Base-by-base conservation (phyloP, 2,888 invertebrate genomes). In the Rhaphigaster nebulosa region DNA sequence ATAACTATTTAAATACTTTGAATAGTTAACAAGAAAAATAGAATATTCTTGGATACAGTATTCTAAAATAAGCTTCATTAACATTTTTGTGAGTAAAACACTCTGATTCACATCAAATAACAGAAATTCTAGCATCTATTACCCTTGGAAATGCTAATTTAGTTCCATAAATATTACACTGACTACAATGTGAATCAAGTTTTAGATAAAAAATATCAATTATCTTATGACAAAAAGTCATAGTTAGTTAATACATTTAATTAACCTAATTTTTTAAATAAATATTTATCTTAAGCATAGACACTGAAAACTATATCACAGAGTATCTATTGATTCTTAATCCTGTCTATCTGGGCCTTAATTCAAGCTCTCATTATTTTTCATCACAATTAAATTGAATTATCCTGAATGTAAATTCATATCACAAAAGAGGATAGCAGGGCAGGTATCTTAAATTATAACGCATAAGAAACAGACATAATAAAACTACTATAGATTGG, bases 381-480 rank as follows among this genome's bases (percentile, higher is more conserved):
- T 84, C 45, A 84, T 84, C 84, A 84, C 84, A 84, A 84, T 84
- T 84, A 50, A 84, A 84, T 84, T 84, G 45, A 26, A 84, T 84
- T 26, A 45, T n/a, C 18, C 84, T 41, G 41, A 84, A 88, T 41
- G 34, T 65, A 88, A 56, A 88, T 87, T 52, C 26, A 89, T 89
- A 89, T 89, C 76, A 89, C 89, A 76, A 50, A 89, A 18, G 26
- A n/a, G 13, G 15, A 15, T 45, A 52, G 65, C 56, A 60, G n/a
- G n/a, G n/a, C n/a, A n/a, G n/a, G 89, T 50, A 89, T 45, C 70
- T 76, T 65, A 60, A n/a, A 60, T 50, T 90, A 90, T 18, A 90
- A 34, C 0, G 80, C 84, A 87, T 90, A 90, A 29, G 80, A 56
- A 80, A 90, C 56, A 20, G 90, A 90, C 41, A 84, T 60, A 38